Base-by-base conservation (phyloP, 2,113 vertebrate species). In the Echinops telfairi region DNA sequence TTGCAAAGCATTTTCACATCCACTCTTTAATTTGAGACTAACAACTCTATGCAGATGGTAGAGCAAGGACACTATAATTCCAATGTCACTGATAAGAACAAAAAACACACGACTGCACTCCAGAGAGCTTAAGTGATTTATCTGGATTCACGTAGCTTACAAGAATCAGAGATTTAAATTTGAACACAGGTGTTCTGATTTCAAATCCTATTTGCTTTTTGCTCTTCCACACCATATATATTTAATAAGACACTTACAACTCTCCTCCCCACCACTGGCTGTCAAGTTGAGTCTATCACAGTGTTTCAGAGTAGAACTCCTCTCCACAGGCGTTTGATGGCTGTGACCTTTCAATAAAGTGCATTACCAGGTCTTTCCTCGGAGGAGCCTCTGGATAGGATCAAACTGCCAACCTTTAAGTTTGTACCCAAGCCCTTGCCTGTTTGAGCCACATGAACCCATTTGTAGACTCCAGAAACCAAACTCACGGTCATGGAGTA, bases 1-100 rank as follows among this genome's bases (percentile, higher is more conserved):
- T 70, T 91, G 84, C 87, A 75, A 95, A 85, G 78, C 92, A 60
- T 96, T 88, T 96, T 90, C 79, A 75, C 82, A 66, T 53, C 70
- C 70, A 79, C 47, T 87, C 8, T 94, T 90, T 95, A 73, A 89
- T 83, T 75, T 80, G 78, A 95, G 64, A 43, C 88, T 64, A 58
- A 64, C 12, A 79, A 40, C 58, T 77, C 75, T 80, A 82, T 66
- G 27, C 71, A 64, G 86, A 87, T 64, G n/a, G 38, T 33, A 29
- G 47, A 80, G 38, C 31, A 20, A 33, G 57, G 60, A 14, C 6
- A 5, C 58, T 81, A 19, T 87, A 81, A 83, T 60, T 90, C 33
- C 4, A 70, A 23, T 36, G 89, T 89, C 70, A 82, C 8, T 70
- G 53, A 81, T 33, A 16, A 84, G 75, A 27, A 75, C 66, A 92